Evolutionary conservation across 1,140 invertebrate species (phyloP).

Genomic region (Drosophila aff.): DNA sequence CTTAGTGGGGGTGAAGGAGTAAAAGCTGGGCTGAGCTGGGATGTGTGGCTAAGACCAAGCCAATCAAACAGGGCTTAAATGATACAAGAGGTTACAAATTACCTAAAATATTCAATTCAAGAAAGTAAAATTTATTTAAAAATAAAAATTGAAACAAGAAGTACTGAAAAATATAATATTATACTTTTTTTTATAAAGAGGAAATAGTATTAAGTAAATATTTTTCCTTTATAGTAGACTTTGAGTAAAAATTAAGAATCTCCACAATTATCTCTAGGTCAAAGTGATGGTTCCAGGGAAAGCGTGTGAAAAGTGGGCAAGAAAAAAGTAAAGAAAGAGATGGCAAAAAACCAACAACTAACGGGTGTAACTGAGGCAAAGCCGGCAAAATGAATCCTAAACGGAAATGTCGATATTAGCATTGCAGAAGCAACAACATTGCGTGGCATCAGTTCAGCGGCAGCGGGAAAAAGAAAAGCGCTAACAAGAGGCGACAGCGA

Average conservation of each 20-base stretch:
- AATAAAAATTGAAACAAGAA: too few species aligned
- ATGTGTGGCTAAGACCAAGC: conserved; percentile 7
- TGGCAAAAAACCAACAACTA: conserved; percentile 60
- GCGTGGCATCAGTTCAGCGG: conserved; percentile 4
- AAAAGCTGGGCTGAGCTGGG: too few species aligned
- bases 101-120: too few species aligned
- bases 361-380: conserved; percentile 35
- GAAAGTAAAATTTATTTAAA: too few species aligned
- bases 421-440: conserved; percentile 55
- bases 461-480: conserved; percentile 30
- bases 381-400: conserved; percentile 79
- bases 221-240: too few species aligned
- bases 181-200: too few species aligned
- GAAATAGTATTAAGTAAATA: too few species aligned
- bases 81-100: background rate
- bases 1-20: conserved; percentile 9
- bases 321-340: conserved; percentile 12
- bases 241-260: background rate
- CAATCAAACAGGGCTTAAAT: conserved; percentile 21
- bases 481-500: conserved; percentile 51
- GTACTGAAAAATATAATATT: too few species aligned
- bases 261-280: conserved; percentile 30
- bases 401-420: conserved; percentile 83
- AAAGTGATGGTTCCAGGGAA: conserved; percentile 18
- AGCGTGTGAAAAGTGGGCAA: conserved; percentile 22